Conservation (phyloP, 2,113 vertebrate species). For the Syrmaticus mikado region DNA sequence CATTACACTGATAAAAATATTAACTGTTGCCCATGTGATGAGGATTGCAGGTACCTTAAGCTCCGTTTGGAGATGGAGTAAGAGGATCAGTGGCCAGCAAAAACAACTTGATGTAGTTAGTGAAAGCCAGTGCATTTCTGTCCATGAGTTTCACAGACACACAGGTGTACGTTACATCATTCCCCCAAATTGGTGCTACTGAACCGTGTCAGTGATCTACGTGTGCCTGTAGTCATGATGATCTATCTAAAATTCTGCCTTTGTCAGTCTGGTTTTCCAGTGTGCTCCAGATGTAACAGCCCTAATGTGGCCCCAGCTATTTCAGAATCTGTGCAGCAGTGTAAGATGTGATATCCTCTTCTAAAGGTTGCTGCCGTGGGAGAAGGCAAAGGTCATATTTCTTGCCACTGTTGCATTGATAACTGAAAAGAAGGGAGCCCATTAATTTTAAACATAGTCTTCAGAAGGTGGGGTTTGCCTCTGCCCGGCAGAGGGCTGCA, state of each 20-base stretch:
- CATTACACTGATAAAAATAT: accelerated
- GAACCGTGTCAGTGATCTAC: not conserved
- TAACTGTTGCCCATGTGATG: not conserved
- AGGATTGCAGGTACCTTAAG: not conserved
- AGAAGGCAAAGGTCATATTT: not conserved
- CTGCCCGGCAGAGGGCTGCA: not conserved
- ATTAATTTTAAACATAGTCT: not conserved
- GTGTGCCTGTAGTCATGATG: accelerated
- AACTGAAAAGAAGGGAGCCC: not conserved
- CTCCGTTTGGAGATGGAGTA: not conserved
- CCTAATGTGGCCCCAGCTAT: no score
- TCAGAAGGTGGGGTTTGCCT: not conserved
- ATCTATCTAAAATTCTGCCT: not conserved
- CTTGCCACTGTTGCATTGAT: not conserved
- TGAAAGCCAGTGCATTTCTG: not conserved
- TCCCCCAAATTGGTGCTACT: not conserved
- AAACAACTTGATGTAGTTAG: not conserved
- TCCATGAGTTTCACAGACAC: not conserved
- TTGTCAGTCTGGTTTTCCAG: not conserved
- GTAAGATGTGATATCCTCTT: not conserved
- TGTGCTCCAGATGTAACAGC: not conserved
- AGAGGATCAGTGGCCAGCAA: not conserved
- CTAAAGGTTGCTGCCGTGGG: not conserved
- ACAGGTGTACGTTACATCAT: not conserved
- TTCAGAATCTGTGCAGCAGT: not conserved